phyloP scores from a whole-genome alignment of 2,113 vertebrate genomes.

The Forbesichthys papilliferus region DNA sequence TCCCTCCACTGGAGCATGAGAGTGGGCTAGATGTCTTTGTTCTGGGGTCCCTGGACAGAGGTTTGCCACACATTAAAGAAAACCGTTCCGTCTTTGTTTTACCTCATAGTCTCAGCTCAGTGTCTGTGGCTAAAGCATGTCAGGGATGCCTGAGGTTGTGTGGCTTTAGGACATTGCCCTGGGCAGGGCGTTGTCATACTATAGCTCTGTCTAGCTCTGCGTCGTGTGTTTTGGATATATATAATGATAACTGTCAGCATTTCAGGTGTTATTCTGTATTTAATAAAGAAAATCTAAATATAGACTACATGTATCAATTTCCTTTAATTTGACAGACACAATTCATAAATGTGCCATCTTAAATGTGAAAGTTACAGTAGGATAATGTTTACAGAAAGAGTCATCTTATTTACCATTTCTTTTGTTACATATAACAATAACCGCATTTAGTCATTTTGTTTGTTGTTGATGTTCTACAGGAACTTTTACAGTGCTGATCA shows the following conservation, averaged over 20 bases:
- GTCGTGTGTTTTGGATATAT: constrained; percentile 7
- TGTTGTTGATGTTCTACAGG: constrained; percentile 10
- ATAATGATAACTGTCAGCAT: constrained; percentile 11
- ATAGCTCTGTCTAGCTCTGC: constrained; percentile 1
- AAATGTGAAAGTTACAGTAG: background rate
- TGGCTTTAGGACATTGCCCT: constrained; percentile 61
- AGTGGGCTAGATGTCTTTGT: constrained; percentile 15
- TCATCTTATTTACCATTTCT: background rate
- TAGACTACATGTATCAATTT: background rate
- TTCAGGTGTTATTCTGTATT: background rate
- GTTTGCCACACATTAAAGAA: constrained; percentile 45
- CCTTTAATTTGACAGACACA: background rate
- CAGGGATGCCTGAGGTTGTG: constrained; percentile 69
- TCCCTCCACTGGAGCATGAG: background rate
- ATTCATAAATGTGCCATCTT: background rate
- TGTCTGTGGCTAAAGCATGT: constrained; percentile 58
- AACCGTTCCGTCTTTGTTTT: constrained; percentile 50
- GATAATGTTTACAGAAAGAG: background rate
- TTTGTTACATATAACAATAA: background rate
- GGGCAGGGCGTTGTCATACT: constrained; percentile 64
- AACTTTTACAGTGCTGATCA: constrained; percentile 23
- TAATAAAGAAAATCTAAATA: background rate
- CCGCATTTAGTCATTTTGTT: constrained; percentile 5
- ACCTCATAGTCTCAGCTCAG: constrained; percentile 49
- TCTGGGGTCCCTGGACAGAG: constrained; percentile 29